Conservation (phyloP, 2,888 invertebrate genomes). For the Thereva unica region DNA sequence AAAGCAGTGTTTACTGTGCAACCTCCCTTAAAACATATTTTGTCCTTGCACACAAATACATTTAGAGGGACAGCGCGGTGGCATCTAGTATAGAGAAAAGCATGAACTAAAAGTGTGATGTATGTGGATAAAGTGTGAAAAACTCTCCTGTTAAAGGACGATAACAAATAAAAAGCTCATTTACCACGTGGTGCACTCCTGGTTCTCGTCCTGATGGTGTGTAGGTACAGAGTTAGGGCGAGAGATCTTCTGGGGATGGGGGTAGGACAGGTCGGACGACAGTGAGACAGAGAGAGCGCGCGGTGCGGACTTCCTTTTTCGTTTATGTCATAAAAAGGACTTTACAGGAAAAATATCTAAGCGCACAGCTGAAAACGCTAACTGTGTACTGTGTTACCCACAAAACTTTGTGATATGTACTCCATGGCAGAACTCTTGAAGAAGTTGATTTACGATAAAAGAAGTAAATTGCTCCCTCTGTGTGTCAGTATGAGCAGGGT, state of each 20-base stretch:
- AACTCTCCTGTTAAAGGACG: conserved; percentile 26
- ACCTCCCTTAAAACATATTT: conserved; percentile 18
- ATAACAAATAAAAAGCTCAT: conserved; percentile 37
- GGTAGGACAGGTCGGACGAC: no score
- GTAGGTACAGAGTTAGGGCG: no score
- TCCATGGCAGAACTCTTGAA: conserved; percentile 1
- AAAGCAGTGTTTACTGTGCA: conserved; percentile 13
- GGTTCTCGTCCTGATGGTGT: no score
- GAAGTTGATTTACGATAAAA: conserved; percentile 35
- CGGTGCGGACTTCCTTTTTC: no score
- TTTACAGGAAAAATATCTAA: conserved; percentile 15
- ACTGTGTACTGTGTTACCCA: conserved; percentile 12
- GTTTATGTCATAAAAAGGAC: conserved; percentile 24
- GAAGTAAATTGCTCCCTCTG: conserved; percentile 23
- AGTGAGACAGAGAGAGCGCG: no score
- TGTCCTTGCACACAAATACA: conserved; percentile 17
- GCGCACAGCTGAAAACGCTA: not conserved
- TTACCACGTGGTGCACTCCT: conserved; percentile 35
- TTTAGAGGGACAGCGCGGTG: not conserved
- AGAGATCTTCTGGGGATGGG: no score
- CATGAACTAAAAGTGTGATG: conserved; percentile 2
- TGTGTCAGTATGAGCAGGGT: not conserved
- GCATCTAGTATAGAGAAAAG: not conserved
- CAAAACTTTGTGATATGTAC: conserved; percentile 22
- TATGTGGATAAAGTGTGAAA: conserved; percentile 23